These are phyloP conservation scores for Lutjanus argentimaculatus DNA, from an alignment of 2,797 vertebrate genomes.

Conservation along the genomic window DNA sequence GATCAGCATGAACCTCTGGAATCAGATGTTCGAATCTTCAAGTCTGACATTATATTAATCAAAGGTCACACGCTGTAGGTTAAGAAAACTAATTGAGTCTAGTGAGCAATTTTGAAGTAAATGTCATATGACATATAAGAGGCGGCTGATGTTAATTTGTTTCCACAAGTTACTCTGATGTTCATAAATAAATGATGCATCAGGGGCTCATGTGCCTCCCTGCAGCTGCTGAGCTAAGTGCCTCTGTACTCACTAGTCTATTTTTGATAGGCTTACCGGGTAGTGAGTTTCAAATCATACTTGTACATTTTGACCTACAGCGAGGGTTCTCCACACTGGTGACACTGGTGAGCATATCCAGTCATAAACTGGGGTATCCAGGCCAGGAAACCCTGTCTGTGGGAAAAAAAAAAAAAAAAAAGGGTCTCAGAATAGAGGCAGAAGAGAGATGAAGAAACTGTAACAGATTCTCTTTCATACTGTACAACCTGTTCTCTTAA, in stretches of 20 bases:
- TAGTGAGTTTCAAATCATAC: slow-evolving; percentile 15
- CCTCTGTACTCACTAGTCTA: slow-evolving; percentile 34
- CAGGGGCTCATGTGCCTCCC: slow-evolving; percentile 1
- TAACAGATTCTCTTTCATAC: slow-evolving; percentile 28
- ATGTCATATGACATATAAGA: background rate
- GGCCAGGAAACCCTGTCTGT: background rate
- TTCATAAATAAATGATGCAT: slow-evolving; percentile 48
- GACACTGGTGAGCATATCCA: slow-evolving; percentile 13
- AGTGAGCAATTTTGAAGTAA: background rate
- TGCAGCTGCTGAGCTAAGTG: slow-evolving; percentile 37
- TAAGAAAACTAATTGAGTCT: background rate
- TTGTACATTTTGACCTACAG: background rate
- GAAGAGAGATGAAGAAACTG: slow-evolving; percentile 8
- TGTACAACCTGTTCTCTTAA: slow-evolving; percentile 68
- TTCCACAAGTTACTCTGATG: slow-evolving; percentile 12
- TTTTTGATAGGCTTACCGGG: slow-evolving; percentile 29
- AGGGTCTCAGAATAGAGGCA: slow-evolving; percentile 13
- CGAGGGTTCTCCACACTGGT: slow-evolving; percentile 4
- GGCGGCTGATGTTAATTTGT: background rate
- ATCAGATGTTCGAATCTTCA: background rate
- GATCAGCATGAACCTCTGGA: background rate
- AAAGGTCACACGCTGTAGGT: background rate
- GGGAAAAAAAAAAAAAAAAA: slow-evolving; percentile 9
- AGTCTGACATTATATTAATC: background rate
- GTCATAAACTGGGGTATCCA: slow-evolving; percentile 18